phyloP scores from a whole-genome alignment of 1,140 invertebrate genomes.

The Cyphomyrmex costatus region DNA sequence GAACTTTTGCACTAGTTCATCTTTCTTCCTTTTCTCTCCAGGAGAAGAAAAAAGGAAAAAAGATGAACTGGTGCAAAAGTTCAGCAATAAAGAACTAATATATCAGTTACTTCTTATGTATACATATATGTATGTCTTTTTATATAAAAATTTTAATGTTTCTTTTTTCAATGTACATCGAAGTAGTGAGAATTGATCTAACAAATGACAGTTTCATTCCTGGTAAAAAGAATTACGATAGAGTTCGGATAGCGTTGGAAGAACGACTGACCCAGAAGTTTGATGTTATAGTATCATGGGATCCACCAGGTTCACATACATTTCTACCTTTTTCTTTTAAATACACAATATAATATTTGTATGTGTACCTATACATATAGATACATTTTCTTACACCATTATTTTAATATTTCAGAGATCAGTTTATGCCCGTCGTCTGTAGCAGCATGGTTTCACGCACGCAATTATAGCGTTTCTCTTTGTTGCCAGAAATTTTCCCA shows the following conservation, averaged over 20 bases:
- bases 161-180: conserved; percentile 73
- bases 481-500: conserved; percentile 83
- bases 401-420: conserved; percentile 79
- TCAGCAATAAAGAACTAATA: too few relatives aligned
- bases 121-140: conserved; percentile 33
- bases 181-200: conserved; percentile 87
- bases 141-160: conserved; percentile 65
- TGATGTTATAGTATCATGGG: conserved; percentile 87
- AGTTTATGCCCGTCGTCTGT: conserved; percentile 88
- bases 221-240: conserved; percentile 87
- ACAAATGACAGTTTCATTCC: conserved; percentile 84
- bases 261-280: conserved; percentile 82
- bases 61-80: too few relatives aligned
- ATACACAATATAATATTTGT: conserved; percentile 18
- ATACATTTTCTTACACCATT: not conserved
- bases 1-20: too few relatives aligned
- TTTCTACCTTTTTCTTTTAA: conserved; percentile 21
- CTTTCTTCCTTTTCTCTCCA: too few relatives aligned
- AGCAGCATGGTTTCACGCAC: conserved; percentile 87
- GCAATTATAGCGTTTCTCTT: conserved; percentile 83
- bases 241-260: conserved; percentile 83
- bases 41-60: too few relatives aligned
- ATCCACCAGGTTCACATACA: conserved; percentile 85
- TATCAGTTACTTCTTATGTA: too few relatives aligned
- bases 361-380: not conserved